Conservation (phyloP, 1,140 invertebrate species). For the Caenorhabditis tropicalis region DNA sequence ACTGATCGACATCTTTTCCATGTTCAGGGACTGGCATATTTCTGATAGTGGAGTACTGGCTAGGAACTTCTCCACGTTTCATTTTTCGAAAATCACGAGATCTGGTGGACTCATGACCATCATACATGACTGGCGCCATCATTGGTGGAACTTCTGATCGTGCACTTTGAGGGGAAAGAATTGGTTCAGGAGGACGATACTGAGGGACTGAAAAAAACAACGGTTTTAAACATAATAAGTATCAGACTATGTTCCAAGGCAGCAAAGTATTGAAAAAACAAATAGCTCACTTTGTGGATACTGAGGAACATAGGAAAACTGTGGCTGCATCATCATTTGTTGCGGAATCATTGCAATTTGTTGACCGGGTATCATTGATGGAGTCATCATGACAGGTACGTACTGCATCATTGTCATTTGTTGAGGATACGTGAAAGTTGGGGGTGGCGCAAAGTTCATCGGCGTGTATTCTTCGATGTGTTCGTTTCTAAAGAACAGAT, state of each 20-base stretch:
- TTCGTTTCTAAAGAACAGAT: neutral
- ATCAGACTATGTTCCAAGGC: too few relatives aligned
- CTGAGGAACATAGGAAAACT: slow-evolving; percentile 23
- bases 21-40: slow-evolving; percentile 54
- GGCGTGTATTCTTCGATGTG: slow-evolving; percentile 21
- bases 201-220: slow-evolving; percentile 9
- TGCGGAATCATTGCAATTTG: slow-evolving; percentile 43
- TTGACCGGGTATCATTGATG: slow-evolving; percentile 46
- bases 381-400: slow-evolving; percentile 51
- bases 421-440: slow-evolving; percentile 22
- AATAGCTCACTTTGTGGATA: slow-evolving; percentile 17
- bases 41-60: slow-evolving; percentile 46
- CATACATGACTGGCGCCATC: neutral
- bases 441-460: slow-evolving; percentile 37
- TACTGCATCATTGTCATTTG: slow-evolving; percentile 52
- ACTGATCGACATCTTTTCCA: slow-evolving; percentile 51
- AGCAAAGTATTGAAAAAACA: neutral
- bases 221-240: neutral
- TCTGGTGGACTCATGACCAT: slow-evolving; percentile 23
- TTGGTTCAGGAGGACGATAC: slow-evolving; percentile 1
- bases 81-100: neutral
- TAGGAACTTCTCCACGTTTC: slow-evolving; percentile 40
- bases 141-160: neutral
- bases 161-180: slow-evolving; percentile 18
- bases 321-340: slow-evolving; percentile 33